Evolutionary conservation across 2,888 invertebrate species (phyloP).

Genomic region (Tinea pellionella): DNA sequence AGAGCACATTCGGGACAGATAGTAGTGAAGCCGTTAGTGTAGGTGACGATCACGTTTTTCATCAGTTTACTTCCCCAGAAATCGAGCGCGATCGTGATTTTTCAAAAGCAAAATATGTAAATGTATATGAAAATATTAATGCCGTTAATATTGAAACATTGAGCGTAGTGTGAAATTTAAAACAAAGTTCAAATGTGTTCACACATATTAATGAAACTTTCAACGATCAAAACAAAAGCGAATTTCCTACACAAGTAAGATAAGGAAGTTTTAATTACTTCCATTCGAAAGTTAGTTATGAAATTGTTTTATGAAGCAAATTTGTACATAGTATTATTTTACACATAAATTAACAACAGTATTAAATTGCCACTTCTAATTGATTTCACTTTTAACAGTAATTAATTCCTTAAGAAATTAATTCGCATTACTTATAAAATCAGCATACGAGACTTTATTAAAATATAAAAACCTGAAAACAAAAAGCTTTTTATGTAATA

Average conservation of each 20-base stretch:
- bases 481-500: neutral
- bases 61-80: no score
- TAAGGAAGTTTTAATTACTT: slow-evolving; percentile 12
- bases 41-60: no score
- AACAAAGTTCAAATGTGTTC: slow-evolving; percentile 13
- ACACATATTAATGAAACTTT: slow-evolving; percentile 12
- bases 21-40: no score
- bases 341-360: slow-evolving; percentile 7
- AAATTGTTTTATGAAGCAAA: slow-evolving; percentile 12
- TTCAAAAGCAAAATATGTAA: no score
- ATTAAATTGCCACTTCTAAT: neutral
- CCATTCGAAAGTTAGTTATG: slow-evolving; percentile 9
- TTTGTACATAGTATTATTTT: slow-evolving; percentile 7
- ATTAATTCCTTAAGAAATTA: no score
- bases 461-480: neutral
- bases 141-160: neutral
- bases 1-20: no score
- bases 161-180: neutral
- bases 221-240: slow-evolving; percentile 9
- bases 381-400: neutral
- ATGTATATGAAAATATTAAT: neutral
- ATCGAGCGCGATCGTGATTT: no score
- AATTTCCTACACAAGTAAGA: slow-evolving; percentile 11
- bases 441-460: neutral
- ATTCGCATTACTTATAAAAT: no score